A percentile compares a stretch with the other conserved stretches of the same genome.
These are phyloP conservation scores for Heliconius congener DNA, from an alignment of 1,140 invertebrate species.

Conservation along the genomic window DNA sequence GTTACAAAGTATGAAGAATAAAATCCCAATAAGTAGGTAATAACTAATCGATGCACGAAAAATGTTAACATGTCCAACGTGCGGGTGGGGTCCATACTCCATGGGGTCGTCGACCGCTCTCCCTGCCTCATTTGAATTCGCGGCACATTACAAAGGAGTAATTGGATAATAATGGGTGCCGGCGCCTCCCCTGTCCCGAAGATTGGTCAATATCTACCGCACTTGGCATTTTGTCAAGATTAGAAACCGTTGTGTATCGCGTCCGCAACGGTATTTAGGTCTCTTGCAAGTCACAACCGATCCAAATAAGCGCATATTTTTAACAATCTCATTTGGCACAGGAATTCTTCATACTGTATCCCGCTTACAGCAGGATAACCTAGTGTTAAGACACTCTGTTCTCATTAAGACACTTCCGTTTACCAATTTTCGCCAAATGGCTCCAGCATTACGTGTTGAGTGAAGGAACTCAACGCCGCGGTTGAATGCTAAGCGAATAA, in stretches of 20 bases:
- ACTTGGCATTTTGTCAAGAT: constrained; percentile 35
- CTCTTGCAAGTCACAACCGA: neutral
- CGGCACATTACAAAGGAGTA: constrained; percentile 74
- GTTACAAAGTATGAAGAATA: neutral
- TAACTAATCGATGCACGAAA: constrained; percentile 13
- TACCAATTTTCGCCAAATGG: no score
- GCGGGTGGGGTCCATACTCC: constrained; percentile 61
- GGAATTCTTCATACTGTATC: neutral
- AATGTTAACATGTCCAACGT: constrained; percentile 33
- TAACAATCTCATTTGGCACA: neutral
- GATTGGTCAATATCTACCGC: constrained; percentile 35
- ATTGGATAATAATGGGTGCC: constrained; percentile 78
- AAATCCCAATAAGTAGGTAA: constrained; percentile 5
- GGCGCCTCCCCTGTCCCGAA: constrained; percentile 52
- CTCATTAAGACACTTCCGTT: no score
- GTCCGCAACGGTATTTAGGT: neutral
- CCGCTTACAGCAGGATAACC: no score
- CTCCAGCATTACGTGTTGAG: no score
- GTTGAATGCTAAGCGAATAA: no score
- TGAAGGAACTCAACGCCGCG: no score
- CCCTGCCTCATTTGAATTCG: constrained; percentile 78
- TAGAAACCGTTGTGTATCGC: neutral
- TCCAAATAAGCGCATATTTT: constrained; percentile 7
- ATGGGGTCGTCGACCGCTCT: constrained; percentile 66
- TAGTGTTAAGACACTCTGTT: no score